Conservation (phyloP, 1,140 invertebrate species). For the Chionoecetes opilio region DNA sequence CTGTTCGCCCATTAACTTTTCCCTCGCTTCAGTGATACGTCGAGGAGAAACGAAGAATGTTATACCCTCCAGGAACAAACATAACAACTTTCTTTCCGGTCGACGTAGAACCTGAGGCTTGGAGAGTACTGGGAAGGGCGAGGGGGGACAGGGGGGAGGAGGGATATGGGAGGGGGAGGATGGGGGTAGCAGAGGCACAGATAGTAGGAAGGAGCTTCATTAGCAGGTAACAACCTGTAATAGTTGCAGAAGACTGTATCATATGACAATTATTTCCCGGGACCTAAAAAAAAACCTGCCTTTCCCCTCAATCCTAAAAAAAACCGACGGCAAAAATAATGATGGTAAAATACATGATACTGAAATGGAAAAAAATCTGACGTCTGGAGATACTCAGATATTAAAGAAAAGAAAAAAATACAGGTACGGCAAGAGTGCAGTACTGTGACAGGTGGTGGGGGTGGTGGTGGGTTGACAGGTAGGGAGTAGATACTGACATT, state of each 20-base stretch:
- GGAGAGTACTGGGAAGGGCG: not conserved
- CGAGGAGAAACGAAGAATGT: not conserved
- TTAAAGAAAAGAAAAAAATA: not conserved
- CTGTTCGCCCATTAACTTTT: not conserved
- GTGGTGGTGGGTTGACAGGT: not conserved
- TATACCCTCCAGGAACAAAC: not conserved
- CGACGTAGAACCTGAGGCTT: not conserved
- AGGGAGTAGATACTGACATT: not conserved
- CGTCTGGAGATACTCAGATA: not conserved
- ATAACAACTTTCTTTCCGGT: not conserved
- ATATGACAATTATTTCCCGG: conserved; percentile 3
- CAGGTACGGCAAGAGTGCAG: not conserved
- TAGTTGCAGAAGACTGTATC: not conserved
- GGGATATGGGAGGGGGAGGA: not conserved
- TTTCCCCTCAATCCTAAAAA: not conserved
- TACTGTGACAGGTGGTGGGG: not conserved
- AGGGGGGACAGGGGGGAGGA: not conserved
- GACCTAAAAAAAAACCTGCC: not conserved
- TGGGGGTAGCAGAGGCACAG: not conserved
- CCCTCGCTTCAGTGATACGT: not conserved
- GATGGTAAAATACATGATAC: not conserved
- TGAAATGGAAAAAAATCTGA: not conserved
- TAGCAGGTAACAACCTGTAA: conserved; percentile 28
- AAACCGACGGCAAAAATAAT: not conserved
- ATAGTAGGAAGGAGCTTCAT: not conserved